Base-by-base conservation (phyloP, 1,140 invertebrate genomes). In the Temnothorax curvispinosus region DNA sequence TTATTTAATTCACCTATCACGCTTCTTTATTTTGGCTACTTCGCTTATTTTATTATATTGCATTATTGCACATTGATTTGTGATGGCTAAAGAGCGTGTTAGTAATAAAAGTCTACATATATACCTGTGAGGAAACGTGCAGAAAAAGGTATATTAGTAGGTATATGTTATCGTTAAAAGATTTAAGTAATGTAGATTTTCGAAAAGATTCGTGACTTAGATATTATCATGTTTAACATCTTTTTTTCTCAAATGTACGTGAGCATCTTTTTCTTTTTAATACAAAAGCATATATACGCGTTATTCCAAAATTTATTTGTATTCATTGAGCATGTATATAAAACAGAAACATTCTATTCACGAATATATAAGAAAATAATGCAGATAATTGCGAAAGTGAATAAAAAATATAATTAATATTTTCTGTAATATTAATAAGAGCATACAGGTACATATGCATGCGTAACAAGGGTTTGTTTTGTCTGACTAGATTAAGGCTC, bases 21-120 rank as follows among this genome's bases (percentile, higher is more conserved):
- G 54, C 84, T 90, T 35, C 47, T 52, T 82, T 84, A 84, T 78
- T 35, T 90, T 56, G 18, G 85, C 78, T 89, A 74, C 62, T 80
- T 47, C 27, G 60, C 60, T 82, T 90, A 87, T 67, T 86, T 72
- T 84, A 62, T 89, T 64, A 87, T 52, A 13, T 69, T 67, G 64
- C 56, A 75, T 89, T 78, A 84, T 35, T 86, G 78, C 65, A 80
- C 62, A 67, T 80, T 52, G 32, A 65, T 65, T 67, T 65, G n/a
- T 32, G n/a, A 41, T 80, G 13, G 47, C 77, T 78, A 35, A 64
- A 64, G 9, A 11, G 38, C 47, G 11, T 47, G 18, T 47, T 47
- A 32, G 7, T 58, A 13, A 41, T 58, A 27, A 44, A 60, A 76
- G n/a, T 38, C 3, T 27, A 27, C n/a, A 58, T 35, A 44, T n/a